A percentile compares a stretch with the other conserved stretches of the same genome.
Evolutionary conservation across 2,888 invertebrate genomes (phyloP).

Genomic region (Limnephilus lunatus): DNA sequence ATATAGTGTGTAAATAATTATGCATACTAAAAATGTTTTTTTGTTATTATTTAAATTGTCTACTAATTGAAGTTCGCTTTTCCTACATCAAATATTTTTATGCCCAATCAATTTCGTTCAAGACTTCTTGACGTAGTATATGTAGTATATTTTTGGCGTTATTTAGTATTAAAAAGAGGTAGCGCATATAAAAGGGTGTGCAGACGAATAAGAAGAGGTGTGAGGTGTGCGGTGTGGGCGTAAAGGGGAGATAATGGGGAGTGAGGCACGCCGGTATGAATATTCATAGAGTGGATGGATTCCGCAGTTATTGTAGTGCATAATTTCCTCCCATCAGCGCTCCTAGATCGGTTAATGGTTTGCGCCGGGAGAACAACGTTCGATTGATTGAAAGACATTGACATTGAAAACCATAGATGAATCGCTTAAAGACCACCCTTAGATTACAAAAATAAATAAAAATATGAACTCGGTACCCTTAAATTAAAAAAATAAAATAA

Average conservation of each 20-base stretch:
- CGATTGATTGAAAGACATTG: constrained; percentile 36
- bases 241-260: not conserved
- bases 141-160: not conserved
- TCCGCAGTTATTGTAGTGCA: constrained; percentile 58
- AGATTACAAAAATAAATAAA: too few relatives aligned
- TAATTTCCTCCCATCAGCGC: constrained; percentile 38
- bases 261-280: constrained; percentile 56
- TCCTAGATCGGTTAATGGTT: constrained; percentile 15
- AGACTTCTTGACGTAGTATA: not conserved
- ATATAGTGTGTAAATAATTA: too few relatives aligned
- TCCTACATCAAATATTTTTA: too few relatives aligned
- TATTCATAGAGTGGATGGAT: constrained; percentile 61
- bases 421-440: not conserved
- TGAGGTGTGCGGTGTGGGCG: not conserved
- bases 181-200: not conserved
- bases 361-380: not conserved
- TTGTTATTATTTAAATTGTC: too few relatives aligned
- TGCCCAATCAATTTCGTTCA: not conserved
- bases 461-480: too few relatives aligned
- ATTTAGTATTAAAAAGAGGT: not conserved
- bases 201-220: not conserved
- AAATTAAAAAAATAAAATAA: too few relatives aligned
- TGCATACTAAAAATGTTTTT: too few relatives aligned
- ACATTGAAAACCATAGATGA: not conserved
- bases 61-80: too few relatives aligned